Percentiles rank a stretch among this genome's conserved stretches.
Conservation (phyloP, 2,797 vertebrate genomes). For the Lepilemur ruficaudatus region DNA sequence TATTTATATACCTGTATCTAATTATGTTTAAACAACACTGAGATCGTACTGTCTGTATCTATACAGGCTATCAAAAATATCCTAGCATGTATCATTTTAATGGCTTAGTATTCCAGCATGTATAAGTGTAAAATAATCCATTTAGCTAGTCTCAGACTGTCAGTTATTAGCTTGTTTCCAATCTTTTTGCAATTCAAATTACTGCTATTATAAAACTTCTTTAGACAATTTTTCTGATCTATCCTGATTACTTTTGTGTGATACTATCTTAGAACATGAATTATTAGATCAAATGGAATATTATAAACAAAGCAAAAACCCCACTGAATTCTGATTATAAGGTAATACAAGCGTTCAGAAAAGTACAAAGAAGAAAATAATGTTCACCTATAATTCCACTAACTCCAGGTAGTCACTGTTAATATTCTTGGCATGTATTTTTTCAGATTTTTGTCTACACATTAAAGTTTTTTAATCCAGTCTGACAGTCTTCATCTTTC, state of each 20-base stretch:
- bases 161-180: neutral
- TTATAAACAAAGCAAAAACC: neutral
- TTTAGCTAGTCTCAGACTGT: neutral
- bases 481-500: neutral
- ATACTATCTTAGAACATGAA: neutral
- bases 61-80: neutral
- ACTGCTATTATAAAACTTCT: neutral
- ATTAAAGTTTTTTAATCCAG: neutral
- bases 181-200: neutral
- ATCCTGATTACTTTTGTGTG: neutral
- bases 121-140: neutral
- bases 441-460: neutral
- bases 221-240: neutral
- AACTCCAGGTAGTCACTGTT: neutral
- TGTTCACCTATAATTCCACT: neutral
- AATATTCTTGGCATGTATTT: neutral
- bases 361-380: neutral
- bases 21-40: neutral
- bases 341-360: neutral
- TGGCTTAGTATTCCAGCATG: neutral
- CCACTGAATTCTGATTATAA: neutral
- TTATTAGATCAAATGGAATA: neutral
- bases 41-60: neutral
- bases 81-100: neutral
- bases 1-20: neutral